Base-by-base conservation (phyloP, 2,888 invertebrate genomes). In the Mechanitis mazaeus region DNA sequence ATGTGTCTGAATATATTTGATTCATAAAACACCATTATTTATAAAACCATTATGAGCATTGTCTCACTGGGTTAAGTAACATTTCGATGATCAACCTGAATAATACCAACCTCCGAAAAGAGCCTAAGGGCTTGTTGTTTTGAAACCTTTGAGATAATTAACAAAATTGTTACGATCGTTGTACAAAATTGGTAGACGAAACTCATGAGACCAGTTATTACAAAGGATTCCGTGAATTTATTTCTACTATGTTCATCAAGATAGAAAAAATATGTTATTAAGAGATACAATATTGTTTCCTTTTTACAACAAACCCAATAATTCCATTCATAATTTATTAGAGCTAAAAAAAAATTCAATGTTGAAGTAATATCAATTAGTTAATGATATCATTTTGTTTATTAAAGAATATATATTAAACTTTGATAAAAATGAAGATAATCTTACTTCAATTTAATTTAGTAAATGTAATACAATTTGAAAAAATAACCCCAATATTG, bases 91-190 rank as follows among this genome's bases (percentile, higher is more conserved):
- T 53, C 42, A 54, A 64, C 50, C 31, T 45, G 50, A 56, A 33
- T 54, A 50, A 45, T 50, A 38, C 35, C 53, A 54, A 45, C 54
- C 56, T 58, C 20, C 54, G 45, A 55, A 53, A 45, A 50, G 11
- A 45, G 55, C 54, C 45, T 54, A 61, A 58, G 47, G 42, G 59
- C 55, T 64, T 61, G 61, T 64, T 64, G 54, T 64, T 63, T 57
- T 45, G 56, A 60, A 65, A 61, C 61, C 46, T 53, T 50, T 45
- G 35, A 35, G 53, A 64, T 73, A 75, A 77, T 80, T 76, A 78
- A 71, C 65, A 64, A 68, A 76, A 75, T 74, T 70, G 72, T 73
- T 72, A 71, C 72, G 59, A 53, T 64, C 63, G 67, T 70, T 71
- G 65, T 69, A 67, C 63, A 67, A 66, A 68, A 70, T 68, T 66